phyloP scores from a whole-genome alignment of 2,113 vertebrate species.

The Pyxicephalus adspersus region DNA sequence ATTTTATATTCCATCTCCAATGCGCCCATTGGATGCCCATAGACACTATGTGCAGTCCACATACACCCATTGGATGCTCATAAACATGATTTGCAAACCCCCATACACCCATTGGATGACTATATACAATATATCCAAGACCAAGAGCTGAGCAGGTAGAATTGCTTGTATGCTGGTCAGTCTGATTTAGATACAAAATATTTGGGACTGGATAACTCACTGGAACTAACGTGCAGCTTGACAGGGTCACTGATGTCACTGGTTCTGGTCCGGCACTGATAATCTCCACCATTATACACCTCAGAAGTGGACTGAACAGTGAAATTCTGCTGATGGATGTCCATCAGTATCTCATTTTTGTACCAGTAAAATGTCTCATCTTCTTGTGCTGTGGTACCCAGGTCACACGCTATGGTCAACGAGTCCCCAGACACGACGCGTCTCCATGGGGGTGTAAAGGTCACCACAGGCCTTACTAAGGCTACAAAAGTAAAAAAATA shows the following conservation, averaged over 20 bases:
- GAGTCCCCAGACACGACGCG: background rate
- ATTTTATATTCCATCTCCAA: no score
- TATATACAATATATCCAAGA: background rate
- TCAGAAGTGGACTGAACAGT: background rate
- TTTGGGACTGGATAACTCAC: background rate
- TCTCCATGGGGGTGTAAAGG: background rate
- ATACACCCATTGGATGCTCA: no score
- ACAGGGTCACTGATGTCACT: background rate
- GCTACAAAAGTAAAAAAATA: no score
- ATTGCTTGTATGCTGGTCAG: background rate
- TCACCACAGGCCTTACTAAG: background rate
- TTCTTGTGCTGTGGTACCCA: background rate
- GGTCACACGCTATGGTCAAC: background rate
- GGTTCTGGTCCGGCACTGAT: background rate
- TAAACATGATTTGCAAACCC: no score
- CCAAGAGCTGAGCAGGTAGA: background rate
- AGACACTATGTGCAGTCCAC: no score
- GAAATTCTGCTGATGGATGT: background rate
- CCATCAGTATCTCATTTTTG: background rate
- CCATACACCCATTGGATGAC: no score
- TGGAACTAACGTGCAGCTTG: background rate
- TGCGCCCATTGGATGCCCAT: no score
- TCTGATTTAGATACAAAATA: background rate
- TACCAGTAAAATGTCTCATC: constrained; percentile 16
- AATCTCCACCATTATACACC: background rate